Conservation (phyloP, 2,113 vertebrate species). For the Colius striatus region DNA sequence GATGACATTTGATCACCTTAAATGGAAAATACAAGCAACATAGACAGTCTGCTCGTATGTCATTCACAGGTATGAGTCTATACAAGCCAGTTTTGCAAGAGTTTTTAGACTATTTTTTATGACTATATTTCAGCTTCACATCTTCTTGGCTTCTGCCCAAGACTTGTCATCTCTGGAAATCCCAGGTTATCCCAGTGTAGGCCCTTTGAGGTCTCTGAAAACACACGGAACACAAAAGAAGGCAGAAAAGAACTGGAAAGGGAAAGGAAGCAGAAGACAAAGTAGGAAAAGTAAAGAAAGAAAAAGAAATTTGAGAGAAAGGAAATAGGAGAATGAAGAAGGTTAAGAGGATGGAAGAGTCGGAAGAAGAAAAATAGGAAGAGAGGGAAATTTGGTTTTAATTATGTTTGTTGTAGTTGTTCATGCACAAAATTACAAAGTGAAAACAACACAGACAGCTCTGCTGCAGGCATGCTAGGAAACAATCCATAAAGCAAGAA, state of each 20-base stretch:
- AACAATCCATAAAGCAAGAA: constrained; percentile 54
- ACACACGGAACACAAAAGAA: neutral
- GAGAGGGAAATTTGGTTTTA: constrained; percentile 55
- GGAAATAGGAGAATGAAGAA: neutral
- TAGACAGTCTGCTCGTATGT: constrained; percentile 2
- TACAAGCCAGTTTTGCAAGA: constrained; percentile 54
- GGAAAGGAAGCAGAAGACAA: neutral
- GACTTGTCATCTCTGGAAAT: constrained; percentile 48
- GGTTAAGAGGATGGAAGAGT: neutral
- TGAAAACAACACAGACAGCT: constrained; percentile 50
- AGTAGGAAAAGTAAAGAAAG: neutral
- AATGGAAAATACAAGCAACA: constrained; percentile 46
- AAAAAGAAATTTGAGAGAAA: neutral
- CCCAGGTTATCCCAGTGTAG: neutral
- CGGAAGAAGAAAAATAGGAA: neutral
- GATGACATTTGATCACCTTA: constrained; percentile 25
- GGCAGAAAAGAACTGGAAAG: neutral
- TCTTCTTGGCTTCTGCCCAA: constrained; percentile 22
- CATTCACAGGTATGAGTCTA: constrained; percentile 35
- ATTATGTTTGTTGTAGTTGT: constrained; percentile 61
- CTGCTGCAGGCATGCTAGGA: constrained; percentile 60
- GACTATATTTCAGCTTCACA: constrained; percentile 29
- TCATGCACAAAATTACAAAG: constrained; percentile 64
- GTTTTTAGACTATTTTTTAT: constrained; percentile 21
- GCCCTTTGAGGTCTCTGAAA: neutral